Percentiles rank a stretch among this genome's conserved stretches.
Conservation (phyloP, 2,888 invertebrate species). For the Leucozona laternaria region DNA sequence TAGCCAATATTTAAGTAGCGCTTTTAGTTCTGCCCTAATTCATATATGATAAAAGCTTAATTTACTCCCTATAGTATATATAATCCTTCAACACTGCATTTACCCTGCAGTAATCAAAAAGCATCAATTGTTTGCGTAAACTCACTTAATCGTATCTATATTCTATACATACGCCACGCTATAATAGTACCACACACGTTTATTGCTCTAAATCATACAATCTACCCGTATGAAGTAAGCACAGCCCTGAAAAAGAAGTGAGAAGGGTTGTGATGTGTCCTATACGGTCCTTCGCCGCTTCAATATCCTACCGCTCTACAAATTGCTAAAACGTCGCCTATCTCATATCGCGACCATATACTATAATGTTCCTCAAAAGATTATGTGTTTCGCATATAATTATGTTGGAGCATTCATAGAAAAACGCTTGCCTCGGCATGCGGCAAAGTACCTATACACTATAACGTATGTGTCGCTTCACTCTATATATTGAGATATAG, state of each 20-base stretch:
- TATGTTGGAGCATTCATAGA: not conserved
- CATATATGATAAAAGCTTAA: not conserved
- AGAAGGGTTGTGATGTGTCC: not conserved
- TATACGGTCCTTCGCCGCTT: not conserved
- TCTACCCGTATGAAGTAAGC: not conserved
- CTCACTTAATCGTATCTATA: conserved; percentile 4
- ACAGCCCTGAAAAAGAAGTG: not conserved
- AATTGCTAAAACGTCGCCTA: conserved; percentile 12
- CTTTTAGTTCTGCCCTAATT: conserved; percentile 3
- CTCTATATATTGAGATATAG: not conserved
- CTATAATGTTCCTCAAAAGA: conserved; percentile 21
- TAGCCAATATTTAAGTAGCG: conserved; percentile 3
- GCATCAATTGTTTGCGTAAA: conserved; percentile 32
- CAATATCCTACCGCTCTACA: not conserved
- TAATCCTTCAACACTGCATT: not conserved
- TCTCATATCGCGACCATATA: not conserved
- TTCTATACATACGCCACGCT: not conserved
- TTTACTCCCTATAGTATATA: not conserved
- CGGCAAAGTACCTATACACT: conserved; percentile 2
- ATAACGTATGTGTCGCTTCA: conserved; percentile 1
- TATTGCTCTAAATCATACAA: conserved; percentile 15
- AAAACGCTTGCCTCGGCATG: conserved; percentile 25
- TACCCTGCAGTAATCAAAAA: conserved; percentile 18
- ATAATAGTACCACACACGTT: not conserved
- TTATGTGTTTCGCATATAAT: conserved; percentile 21